These are phyloP conservation scores for Patella caerulea DNA, from an alignment of 2,888 invertebrate species.

Conservation along the genomic window DNA sequence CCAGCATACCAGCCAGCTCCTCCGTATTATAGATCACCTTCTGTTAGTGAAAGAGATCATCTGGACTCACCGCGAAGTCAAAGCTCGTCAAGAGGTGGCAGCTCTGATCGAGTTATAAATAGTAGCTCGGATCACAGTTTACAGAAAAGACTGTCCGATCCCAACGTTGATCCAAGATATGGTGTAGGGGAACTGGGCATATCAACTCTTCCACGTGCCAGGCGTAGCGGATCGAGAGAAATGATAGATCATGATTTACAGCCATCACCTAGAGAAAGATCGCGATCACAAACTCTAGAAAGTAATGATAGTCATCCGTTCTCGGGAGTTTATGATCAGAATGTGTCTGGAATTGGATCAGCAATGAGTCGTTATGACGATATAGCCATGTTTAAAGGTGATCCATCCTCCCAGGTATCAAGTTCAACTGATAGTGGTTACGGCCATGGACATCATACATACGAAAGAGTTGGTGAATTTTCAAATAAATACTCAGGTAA, in stretches of 20 bases:
- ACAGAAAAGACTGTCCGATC: not conserved
- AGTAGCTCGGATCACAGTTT: not conserved
- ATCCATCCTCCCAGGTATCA: constrained; percentile 66
- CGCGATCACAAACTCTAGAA: not conserved
- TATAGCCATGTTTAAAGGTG: constrained; percentile 61
- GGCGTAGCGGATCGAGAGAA: not conserved
- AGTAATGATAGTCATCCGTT: not conserved
- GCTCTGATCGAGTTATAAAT: not conserved
- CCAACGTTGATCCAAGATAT: not conserved
- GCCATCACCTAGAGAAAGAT: too few relatives aligned
- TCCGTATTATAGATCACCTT: not conserved
- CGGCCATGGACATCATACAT: constrained; percentile 58
- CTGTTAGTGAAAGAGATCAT: not conserved
- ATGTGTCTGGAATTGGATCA: constrained; percentile 1
- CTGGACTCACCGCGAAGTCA: constrained; percentile 1
- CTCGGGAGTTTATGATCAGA: not conserved
- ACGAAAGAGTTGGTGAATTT: constrained; percentile 48
- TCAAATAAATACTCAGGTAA: constrained; percentile 39
- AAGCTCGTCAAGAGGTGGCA: not conserved
- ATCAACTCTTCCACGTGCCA: not conserved
- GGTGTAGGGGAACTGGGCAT: not conserved
- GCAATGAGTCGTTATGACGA: constrained; percentile 56
- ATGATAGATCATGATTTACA: not conserved
- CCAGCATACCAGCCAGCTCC: constrained; percentile 24
- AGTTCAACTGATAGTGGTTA: constrained; percentile 70